phyloP scores from a whole-genome alignment of 2,888 invertebrate genomes.

The Acronicta psi region DNA sequence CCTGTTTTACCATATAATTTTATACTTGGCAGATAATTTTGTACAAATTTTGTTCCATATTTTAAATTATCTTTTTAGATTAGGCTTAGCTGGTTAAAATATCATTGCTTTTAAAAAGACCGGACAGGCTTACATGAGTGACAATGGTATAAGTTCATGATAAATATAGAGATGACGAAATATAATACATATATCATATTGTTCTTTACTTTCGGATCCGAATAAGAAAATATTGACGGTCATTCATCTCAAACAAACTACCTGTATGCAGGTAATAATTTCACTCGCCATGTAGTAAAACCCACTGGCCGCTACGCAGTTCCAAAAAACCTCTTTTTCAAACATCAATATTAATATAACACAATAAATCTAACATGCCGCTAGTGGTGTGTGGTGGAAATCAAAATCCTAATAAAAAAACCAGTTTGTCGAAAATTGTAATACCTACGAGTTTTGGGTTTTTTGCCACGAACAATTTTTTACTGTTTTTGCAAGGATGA shows the following conservation, averaged over 20 bases:
- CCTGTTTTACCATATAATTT: too few species aligned
- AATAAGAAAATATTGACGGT: neutral
- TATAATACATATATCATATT: too few species aligned
- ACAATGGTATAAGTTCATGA: too few species aligned
- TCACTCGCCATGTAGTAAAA: neutral
- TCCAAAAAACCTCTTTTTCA: neutral
- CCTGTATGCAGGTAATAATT: neutral
- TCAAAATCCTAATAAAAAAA: constrained; percentile 40
- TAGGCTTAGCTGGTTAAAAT: too few species aligned
- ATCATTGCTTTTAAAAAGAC: too few species aligned
- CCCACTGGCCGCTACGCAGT: constrained; percentile 4
- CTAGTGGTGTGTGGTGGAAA: constrained; percentile 23
- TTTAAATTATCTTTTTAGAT: too few species aligned
- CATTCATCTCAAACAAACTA: neutral
- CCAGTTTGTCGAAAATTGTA: constrained; percentile 47
- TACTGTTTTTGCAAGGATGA: constrained; percentile 28
- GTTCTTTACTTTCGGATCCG: neutral
- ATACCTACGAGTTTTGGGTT: constrained; percentile 52
- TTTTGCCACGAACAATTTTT: constrained; percentile 44
- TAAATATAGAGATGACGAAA: too few species aligned
- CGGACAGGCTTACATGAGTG: too few species aligned
- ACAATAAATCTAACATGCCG: constrained; percentile 29
- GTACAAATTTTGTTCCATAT: too few species aligned
- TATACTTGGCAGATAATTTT: too few species aligned
- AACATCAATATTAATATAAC: constrained; percentile 12